These are phyloP conservation scores for Platycheirus rosarum DNA, from an alignment of 2,888 invertebrate species.

Conservation along the genomic window DNA sequence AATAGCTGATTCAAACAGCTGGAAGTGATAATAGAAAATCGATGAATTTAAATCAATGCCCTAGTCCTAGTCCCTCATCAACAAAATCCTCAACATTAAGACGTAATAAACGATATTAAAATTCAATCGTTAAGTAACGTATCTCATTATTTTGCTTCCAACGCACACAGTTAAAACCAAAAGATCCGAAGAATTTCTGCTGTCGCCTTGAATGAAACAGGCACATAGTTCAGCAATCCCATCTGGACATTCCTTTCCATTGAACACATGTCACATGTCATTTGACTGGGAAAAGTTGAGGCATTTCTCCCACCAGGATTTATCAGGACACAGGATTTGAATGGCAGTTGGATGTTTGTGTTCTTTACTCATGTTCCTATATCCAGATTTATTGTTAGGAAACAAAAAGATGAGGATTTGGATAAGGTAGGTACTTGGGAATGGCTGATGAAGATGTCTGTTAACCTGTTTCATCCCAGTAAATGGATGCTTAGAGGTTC, in stretches of 20 bases:
- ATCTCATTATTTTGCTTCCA: neutral
- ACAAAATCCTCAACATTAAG: slow-evolving; percentile 76
- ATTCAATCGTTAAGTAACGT: neutral
- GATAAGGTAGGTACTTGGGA: too few species aligned
- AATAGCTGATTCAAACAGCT: slow-evolving; percentile 76
- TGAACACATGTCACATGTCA: slow-evolving; percentile 96
- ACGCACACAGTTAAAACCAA: too few species aligned
- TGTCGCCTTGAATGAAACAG: too few species aligned
- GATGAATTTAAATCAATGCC: slow-evolving; percentile 77
- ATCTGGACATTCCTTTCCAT: too few species aligned
- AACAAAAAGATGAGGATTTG: too few species aligned
- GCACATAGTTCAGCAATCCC: slow-evolving; percentile 88
- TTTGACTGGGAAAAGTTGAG: slow-evolving; percentile 90
- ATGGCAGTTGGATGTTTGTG: slow-evolving; percentile 2
- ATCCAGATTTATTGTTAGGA: too few species aligned
- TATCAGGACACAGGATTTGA: slow-evolving; percentile 62
- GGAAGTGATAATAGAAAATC: slow-evolving; percentile 77
- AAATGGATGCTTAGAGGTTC: slow-evolving; percentile 70
- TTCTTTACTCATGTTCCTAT: neutral
- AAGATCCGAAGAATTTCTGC: slow-evolving; percentile 76
- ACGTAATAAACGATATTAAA: slow-evolving; percentile 56
- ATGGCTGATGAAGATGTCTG: slow-evolving; percentile 85
- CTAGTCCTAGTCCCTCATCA: too few species aligned
- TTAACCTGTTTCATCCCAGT: too few species aligned
- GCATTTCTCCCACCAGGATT: slow-evolving; percentile 81